Percentiles rank a stretch among this genome's conserved stretches.
Conservation (phyloP, 2,113 vertebrate species). For the Ciconia maguari region DNA sequence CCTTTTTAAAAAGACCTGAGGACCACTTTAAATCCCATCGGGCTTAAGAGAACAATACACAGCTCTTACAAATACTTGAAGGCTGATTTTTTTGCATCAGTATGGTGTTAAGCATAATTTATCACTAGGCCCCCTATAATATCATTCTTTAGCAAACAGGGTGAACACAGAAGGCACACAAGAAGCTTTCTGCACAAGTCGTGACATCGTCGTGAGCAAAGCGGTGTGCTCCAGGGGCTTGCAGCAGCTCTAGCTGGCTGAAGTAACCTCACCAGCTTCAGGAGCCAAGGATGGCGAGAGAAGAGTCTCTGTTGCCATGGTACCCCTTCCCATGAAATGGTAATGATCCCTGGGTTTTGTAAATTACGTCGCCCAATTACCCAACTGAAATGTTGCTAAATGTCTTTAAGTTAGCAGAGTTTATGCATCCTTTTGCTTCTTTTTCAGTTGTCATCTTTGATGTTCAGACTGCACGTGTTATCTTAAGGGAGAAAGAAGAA, state of each 20-base stretch:
- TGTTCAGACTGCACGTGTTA: not conserved
- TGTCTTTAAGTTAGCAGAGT: not conserved
- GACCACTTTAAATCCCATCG: not conserved
- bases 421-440: not conserved
- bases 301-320: not conserved
- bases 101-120: not conserved
- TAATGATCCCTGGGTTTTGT: not conserved
- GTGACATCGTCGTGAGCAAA: not conserved
- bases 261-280: not conserved
- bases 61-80: not conserved
- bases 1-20: not conserved
- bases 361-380: not conserved
- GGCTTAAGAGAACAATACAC: not conserved
- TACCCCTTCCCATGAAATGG: not conserved
- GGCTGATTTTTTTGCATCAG: not conserved
- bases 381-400: not conserved
- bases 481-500: not conserved
- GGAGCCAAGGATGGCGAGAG: not conserved
- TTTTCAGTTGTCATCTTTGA: not conserved
- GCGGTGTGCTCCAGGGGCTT: fast-evolving
- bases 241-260: not conserved
- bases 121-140: not conserved
- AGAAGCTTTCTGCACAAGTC: not conserved
- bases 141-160: not conserved
- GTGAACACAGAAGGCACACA: not conserved